phyloP scores from a whole-genome alignment of 2,113 vertebrate species.

The Lichenostomus cassidix region DNA sequence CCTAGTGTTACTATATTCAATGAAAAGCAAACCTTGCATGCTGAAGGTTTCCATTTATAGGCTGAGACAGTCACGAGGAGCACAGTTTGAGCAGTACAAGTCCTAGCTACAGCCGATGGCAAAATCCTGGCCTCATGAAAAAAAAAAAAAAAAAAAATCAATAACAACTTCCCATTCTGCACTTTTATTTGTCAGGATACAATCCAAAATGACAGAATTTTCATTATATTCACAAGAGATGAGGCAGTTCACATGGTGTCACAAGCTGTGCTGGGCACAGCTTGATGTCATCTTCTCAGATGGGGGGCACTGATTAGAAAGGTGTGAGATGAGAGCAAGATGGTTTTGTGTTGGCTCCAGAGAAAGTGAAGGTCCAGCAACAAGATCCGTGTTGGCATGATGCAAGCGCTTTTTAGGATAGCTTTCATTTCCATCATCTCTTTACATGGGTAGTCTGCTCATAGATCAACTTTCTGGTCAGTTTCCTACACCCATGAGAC shows the following conservation, averaged over 20 bases:
- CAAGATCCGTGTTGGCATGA: background rate
- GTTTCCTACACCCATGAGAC: background rate
- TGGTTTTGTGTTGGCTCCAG: background rate
- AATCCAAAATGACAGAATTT: background rate
- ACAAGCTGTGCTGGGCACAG: background rate
- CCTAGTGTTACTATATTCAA: background rate
- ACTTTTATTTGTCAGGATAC: background rate
- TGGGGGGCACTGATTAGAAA: background rate
- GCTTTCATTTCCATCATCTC: background rate
- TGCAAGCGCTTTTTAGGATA: background rate
- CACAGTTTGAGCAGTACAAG: background rate
- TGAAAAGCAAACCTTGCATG: background rate
- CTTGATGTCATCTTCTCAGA: background rate
- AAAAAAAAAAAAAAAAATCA: background rate
- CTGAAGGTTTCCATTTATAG: slow-evolving; percentile 13
- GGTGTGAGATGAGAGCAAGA: background rate
- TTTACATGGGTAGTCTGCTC: background rate
- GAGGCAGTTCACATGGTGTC: background rate
- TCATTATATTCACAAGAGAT: background rate
- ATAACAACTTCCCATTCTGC: background rate
- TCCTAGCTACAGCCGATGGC: background rate
- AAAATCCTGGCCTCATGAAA: background rate
- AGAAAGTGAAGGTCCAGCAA: background rate
- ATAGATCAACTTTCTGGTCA: background rate
- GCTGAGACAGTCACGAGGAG: background rate